These are phyloP conservation scores for Siniperca chuatsi DNA, from an alignment of 2,113 vertebrate species.

Conservation along the genomic window DNA sequence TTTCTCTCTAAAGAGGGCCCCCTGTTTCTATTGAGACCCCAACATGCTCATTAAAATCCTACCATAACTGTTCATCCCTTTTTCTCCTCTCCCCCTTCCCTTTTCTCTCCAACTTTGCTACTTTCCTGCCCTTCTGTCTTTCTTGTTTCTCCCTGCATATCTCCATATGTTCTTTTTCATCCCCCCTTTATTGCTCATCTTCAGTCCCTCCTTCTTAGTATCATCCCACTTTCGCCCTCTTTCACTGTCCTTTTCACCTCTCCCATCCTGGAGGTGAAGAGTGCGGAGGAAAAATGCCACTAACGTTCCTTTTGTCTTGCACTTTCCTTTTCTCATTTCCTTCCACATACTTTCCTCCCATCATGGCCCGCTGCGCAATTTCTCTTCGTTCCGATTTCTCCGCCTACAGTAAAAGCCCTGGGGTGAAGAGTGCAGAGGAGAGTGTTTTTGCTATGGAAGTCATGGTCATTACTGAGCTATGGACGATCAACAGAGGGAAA, in stretches of 20 bases:
- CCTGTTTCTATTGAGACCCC: conserved; percentile 45
- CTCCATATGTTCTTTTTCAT: not conserved
- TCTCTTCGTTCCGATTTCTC: conserved; percentile 24
- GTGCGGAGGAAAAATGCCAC: conserved; percentile 51
- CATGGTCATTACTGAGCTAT: conserved; percentile 42
- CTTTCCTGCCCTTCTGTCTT: not conserved
- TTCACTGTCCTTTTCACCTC: conserved; percentile 38
- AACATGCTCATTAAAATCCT: conserved; percentile 64
- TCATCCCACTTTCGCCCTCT: not conserved
- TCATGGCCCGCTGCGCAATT: conserved; percentile 27
- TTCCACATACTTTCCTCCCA: conserved; percentile 66
- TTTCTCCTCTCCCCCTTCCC: not conserved
- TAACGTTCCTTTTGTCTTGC: conserved; percentile 32
- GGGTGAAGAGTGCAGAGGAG: conserved; percentile 55
- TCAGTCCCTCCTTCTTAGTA: not conserved
- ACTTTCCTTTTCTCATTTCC: conserved; percentile 76
- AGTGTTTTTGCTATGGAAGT: conserved; percentile 22
- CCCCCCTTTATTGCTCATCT: not conserved
- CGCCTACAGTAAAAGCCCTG: conserved; percentile 9
- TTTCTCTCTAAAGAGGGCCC: conserved; percentile 38
- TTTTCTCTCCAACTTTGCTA: not conserved
- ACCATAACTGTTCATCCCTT: conserved; percentile 29
- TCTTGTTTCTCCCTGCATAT: not conserved
- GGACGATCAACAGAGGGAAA: conserved; percentile 12
- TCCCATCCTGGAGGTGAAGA: conserved; percentile 48